Percentiles rank a stretch among this genome's conserved stretches.
Evolutionary conservation across 2,888 invertebrate species (phyloP).

Genomic region (Nysson spinosus): DNA sequence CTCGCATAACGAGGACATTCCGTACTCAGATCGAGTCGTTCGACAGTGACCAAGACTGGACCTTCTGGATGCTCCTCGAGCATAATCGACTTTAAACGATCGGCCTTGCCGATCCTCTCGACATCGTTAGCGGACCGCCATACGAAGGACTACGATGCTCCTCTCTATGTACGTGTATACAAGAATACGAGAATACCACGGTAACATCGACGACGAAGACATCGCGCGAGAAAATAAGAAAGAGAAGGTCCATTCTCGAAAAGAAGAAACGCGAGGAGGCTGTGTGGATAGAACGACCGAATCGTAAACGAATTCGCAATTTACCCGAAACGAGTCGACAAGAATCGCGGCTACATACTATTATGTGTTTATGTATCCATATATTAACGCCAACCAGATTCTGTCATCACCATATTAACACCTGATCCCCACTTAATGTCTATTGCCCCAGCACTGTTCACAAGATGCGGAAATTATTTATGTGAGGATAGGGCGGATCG

Average conservation of each 20-base stretch:
- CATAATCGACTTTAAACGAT: slow-evolving; percentile 63
- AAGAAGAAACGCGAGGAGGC: background rate
- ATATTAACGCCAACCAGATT: slow-evolving; percentile 53
- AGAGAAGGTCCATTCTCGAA: background rate
- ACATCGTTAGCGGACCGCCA: slow-evolving; percentile 53
- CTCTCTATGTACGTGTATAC: slow-evolving; percentile 41
- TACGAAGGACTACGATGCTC: slow-evolving; percentile 33
- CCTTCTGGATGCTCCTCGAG: slow-evolving; percentile 41
- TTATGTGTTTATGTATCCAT: slow-evolving; percentile 50
- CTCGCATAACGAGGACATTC: slow-evolving; percentile 57
- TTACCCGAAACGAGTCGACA: background rate
- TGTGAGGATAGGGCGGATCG: too few species aligned
- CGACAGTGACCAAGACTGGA: slow-evolving; percentile 46
- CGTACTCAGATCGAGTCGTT: slow-evolving; percentile 42
- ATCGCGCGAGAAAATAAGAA: slow-evolving; percentile 14
- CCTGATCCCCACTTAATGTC: slow-evolving; percentile 6
- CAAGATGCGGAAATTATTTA: too few species aligned
- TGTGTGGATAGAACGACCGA: background rate
- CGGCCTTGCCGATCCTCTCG: slow-evolving; percentile 56
- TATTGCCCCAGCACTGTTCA: too few species aligned
- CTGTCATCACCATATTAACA: slow-evolving; percentile 57
- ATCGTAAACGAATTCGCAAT: slow-evolving; percentile 22
- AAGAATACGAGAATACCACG: slow-evolving; percentile 28
- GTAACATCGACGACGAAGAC: slow-evolving; percentile 12
- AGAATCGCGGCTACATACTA: slow-evolving; percentile 46